Evolutionary conservation across 2,113 vertebrate species (phyloP).

Genomic region (Clupea harengus): DNA sequence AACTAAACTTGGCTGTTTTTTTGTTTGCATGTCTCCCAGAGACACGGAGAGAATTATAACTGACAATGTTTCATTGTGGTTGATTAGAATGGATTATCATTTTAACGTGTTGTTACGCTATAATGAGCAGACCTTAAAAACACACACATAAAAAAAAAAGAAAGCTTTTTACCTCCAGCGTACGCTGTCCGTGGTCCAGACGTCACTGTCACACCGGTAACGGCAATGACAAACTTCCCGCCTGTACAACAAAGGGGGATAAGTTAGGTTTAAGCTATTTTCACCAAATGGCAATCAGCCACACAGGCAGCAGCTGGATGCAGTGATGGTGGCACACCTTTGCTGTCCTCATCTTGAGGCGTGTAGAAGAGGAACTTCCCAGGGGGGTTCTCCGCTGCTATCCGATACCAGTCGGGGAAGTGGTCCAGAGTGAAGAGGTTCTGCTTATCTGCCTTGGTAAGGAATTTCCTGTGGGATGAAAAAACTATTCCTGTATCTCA

Average conservation of each 20-base stretch:
- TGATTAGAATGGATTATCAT: too few relatives aligned
- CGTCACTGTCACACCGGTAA: conserved; percentile 64
- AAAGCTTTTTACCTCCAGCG: conserved; percentile 64
- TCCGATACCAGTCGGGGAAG: conserved; percentile 93
- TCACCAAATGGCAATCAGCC: not conserved
- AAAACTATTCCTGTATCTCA: too few relatives aligned
- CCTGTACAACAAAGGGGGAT: conserved; percentile 48
- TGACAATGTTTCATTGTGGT: too few relatives aligned
- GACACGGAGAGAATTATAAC: too few relatives aligned
- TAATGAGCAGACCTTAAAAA: not conserved
- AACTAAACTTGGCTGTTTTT: too few relatives aligned
- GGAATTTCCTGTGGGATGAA: conserved; percentile 76
- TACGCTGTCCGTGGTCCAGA: conserved; percentile 62
- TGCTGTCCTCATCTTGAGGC: conserved; percentile 67
- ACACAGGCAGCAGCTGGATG: not conserved
- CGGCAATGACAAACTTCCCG: conserved; percentile 56
- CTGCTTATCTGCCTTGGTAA: conserved; percentile 77
- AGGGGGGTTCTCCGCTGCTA: conserved; percentile 81
- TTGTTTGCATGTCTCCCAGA: too few relatives aligned
- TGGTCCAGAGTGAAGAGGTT: conserved; percentile 90
- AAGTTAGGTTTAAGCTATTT: not conserved
- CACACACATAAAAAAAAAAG: not conserved
- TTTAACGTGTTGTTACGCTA: not conserved
- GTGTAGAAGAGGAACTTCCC: conserved; percentile 87
- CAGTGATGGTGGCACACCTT: conserved; percentile 52